Percentiles rank a stretch among this genome's conserved stretches.
Conservation (phyloP, 2,888 invertebrate species). For the Parasteatoda lunata region DNA sequence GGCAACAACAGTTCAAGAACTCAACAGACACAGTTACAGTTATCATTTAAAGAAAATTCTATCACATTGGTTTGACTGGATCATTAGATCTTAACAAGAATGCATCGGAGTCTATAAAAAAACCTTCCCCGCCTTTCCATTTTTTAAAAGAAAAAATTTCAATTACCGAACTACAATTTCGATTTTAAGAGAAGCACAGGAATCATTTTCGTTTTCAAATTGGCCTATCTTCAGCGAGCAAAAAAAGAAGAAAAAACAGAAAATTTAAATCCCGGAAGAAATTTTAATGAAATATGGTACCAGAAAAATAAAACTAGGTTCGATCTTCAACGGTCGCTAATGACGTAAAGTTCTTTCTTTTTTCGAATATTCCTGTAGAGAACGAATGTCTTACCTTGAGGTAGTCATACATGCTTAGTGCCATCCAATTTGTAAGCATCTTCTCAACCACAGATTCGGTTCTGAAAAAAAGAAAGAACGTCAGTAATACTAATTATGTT, state of each 20-base stretch:
- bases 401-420: slow-evolving; percentile 91
- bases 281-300: slow-evolving; percentile 39
- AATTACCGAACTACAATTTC: no score
- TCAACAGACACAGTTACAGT: no score
- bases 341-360: slow-evolving; percentile 39
- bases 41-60: no score
- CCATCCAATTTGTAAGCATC: slow-evolving; percentile 98
- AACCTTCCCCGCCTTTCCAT: no score
- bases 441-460: slow-evolving; percentile 97
- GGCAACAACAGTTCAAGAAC: no score
- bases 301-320: slow-evolving; percentile 37
- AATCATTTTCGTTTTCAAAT: background rate
- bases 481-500: slow-evolving; percentile 64
- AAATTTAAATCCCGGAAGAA: slow-evolving; percentile 42
- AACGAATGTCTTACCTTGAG: slow-evolving; percentile 70
- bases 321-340: slow-evolving; percentile 21
- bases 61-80: no score
- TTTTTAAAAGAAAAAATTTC: no score
- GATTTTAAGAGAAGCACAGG: no score
- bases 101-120: no score
- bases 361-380: background rate
- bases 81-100: no score
- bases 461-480: slow-evolving; percentile 73
- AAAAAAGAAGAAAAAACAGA: background rate
- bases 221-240: background rate